Conservation (phyloP, 2,888 invertebrate genomes). For the Hoplodrina ambigua region DNA sequence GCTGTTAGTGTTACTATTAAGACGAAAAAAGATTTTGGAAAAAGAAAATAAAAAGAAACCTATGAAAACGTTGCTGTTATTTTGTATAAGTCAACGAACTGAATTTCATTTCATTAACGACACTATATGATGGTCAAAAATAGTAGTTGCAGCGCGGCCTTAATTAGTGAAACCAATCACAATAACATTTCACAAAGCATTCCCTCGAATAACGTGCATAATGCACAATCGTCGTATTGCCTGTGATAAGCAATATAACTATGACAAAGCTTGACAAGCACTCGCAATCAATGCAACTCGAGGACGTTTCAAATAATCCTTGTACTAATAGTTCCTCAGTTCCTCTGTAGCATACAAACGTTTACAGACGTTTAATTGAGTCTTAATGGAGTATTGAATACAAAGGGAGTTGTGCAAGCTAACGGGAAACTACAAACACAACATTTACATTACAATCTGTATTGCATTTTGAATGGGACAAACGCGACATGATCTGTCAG, state of each 20-base stretch:
- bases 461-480: neutral
- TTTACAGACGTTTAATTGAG: neutral
- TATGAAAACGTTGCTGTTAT: too few relatives aligned
- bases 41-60: too few relatives aligned
- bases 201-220: too few relatives aligned
- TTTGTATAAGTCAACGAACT: too few relatives aligned
- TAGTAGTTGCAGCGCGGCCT: too few relatives aligned
- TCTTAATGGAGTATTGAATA: neutral
- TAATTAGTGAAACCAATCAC: neutral
- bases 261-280: neutral
- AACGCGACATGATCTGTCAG: too few relatives aligned
- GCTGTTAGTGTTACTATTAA: too few relatives aligned
- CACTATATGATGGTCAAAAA: too few relatives aligned
- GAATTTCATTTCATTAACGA: too few relatives aligned
- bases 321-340: neutral
- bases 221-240: too few relatives aligned
- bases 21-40: too few relatives aligned
- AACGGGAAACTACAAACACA: neutral
- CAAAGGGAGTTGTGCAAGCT: neutral
- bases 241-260: too few relatives aligned
- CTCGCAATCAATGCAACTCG: neutral
- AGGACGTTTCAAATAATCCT: neutral
- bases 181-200: neutral
- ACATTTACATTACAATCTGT: neutral
- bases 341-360: neutral